Base-by-base conservation (phyloP, 92 coral and sea anemone genomes). In the Paramuricea clavata region DNA sequence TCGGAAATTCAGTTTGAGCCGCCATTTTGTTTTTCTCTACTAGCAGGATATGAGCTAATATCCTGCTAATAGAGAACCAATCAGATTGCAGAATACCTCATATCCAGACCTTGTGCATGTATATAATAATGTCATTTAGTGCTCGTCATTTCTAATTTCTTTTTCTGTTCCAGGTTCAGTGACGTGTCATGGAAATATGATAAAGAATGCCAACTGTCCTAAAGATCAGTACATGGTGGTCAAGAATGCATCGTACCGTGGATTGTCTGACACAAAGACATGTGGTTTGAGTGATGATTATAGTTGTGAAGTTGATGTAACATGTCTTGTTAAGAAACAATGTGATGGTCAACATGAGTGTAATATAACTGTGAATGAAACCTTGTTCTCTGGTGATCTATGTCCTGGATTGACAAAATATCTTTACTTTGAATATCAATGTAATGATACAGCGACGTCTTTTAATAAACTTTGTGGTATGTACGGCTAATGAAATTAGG, bases 221-320 rank as follows among this genome's bases (percentile, higher is more conserved):
- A 54, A 54, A 54, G 62, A 54, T 54, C 62, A 54, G 62, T 54
- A 19, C 62, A 54, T 54, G 62, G 62, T 54, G 62, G 62, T 54
- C 62, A 54, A 54, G 62, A 54, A 2, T 54, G 62, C 62, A 54
- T 54, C 62, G 11, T 54, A 54, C 62, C 62, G 62, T 54, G 62
- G 62, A 21, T 54, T 54, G 26, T 13, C 62, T 54, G 62, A 54
- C 62, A 19, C 62, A 54, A 54, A 54, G 62, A 54, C 62, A 54
- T 54, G 62, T 54, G 26, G 62, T 54, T 54, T 54, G 62, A 54
- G 62, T 21, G 62, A 54, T 54, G 62, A 54, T 54, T 54, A 54
- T 54, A 54, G 62, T 54, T 17, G 62, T 54, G 27, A 19, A 13
- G 62, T 54, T 54, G 22, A 54, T 54, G 62, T 54, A 54, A 54